These are phyloP conservation scores for Epinephelus cyanopodus DNA, from an alignment of 2,113 vertebrate genomes.

Conservation along the genomic window DNA sequence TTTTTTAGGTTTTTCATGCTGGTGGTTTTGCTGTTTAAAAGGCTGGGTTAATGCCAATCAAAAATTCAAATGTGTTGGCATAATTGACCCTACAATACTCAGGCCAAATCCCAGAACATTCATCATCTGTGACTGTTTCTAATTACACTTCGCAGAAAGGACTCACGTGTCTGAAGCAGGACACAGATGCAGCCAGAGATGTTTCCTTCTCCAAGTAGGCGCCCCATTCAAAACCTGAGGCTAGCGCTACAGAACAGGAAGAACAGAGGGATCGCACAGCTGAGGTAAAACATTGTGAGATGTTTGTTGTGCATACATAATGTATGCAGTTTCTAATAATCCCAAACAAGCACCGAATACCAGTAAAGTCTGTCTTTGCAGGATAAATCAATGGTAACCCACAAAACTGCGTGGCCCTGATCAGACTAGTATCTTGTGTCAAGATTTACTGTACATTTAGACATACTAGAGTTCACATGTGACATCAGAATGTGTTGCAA, in stretches of 20 bases:
- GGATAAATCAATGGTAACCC: not conserved
- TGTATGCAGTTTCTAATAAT: not conserved
- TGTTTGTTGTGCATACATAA: not conserved
- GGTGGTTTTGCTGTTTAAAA: no score
- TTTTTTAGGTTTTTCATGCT: no score
- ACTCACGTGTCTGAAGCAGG: constrained; percentile 97
- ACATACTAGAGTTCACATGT: not conserved
- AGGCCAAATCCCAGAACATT: no score
- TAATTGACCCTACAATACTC: no score
- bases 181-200: constrained; percentile 90
- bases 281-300: not conserved
- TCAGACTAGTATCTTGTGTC: not conserved
- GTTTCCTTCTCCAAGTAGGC: constrained; percentile 89
- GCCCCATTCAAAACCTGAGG: constrained; percentile 92
- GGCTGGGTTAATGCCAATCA: no score
- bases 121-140: not conserved
- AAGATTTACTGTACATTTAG: not conserved
- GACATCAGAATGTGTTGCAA: not conserved
- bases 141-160: not conserved
- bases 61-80: no score
- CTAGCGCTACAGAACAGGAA: constrained; percentile 64
- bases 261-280: not conserved
- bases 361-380: not conserved
- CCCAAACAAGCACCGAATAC: not conserved
- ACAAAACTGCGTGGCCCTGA: not conserved